These are phyloP conservation scores for Dynastes hyllus DNA, from an alignment of 2,888 invertebrate species.

Conservation along the genomic window DNA sequence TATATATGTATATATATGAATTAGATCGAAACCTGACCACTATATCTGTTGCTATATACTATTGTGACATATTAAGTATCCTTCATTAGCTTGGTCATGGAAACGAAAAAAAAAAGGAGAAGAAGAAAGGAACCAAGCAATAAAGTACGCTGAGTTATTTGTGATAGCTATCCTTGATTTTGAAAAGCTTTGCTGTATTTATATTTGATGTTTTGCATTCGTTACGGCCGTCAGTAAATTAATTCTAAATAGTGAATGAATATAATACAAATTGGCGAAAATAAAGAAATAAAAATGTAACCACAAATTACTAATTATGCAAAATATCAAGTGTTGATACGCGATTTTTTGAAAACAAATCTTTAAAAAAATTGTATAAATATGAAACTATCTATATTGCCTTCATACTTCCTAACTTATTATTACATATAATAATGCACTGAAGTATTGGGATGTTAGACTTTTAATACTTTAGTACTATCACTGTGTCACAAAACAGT, in stretches of 20 bases:
- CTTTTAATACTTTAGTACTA: constrained; percentile 72
- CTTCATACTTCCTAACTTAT: constrained; percentile 72
- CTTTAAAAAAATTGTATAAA: constrained; percentile 68
- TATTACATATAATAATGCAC: constrained; percentile 71
- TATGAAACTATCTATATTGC: constrained; percentile 71
- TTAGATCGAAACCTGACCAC: constrained; percentile 57
- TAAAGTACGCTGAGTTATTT: constrained; percentile 66
- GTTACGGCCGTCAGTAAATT: constrained; percentile 13
- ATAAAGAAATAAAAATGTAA: constrained; percentile 19
- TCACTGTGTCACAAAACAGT: constrained; percentile 69
- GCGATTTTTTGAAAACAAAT: constrained; percentile 63
- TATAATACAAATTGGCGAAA: constrained; percentile 32
- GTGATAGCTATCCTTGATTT: constrained; percentile 69
- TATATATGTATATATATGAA: constrained; percentile 34
- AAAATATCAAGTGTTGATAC: constrained; percentile 60
- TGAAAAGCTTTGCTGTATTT: constrained; percentile 66
- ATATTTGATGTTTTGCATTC: constrained; percentile 61
- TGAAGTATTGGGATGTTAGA: constrained; percentile 73
- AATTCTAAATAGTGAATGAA: constrained; percentile 8
- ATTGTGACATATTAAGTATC: constrained; percentile 66
- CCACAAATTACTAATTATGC: constrained; percentile 34
- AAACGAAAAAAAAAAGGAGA: constrained; percentile 26
- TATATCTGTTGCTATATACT: constrained; percentile 60
- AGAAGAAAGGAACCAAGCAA: constrained; percentile 43
- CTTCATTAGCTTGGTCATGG: constrained; percentile 64